phyloP scores from a whole-genome alignment of 2,888 invertebrate genomes.

The Suillia variegata region DNA sequence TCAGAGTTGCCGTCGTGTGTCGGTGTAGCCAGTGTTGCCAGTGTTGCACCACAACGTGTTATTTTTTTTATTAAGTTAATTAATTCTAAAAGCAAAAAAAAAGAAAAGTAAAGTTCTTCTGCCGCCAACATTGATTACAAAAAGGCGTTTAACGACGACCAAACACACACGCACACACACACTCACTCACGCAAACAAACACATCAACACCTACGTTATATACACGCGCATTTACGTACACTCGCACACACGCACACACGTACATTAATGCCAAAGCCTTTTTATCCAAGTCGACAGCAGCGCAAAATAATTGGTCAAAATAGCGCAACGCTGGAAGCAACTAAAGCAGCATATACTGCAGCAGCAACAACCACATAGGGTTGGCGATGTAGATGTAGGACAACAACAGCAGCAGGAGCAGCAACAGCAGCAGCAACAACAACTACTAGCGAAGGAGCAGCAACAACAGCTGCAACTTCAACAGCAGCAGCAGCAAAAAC shows the following conservation, averaged over 20 bases:
- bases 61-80: too few species aligned
- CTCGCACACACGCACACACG: neutral
- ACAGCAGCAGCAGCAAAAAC: conserved; percentile 29
- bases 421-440: neutral
- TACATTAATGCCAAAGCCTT: neutral
- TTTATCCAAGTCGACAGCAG: neutral
- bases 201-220: neutral
- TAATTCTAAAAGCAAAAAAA: too few species aligned
- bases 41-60: too few species aligned
- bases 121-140: too few species aligned
- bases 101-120: too few species aligned
- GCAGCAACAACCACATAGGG: neutral
- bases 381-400: too few species aligned
- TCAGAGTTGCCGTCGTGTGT: too few species aligned
- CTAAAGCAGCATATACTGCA: conserved; percentile 1
- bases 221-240: too few species aligned
- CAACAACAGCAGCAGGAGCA: neutral
- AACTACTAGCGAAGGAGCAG: neutral
- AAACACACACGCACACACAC: neutral
- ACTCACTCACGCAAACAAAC: neutral
- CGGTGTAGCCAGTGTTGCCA: too few species aligned
- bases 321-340: conserved; percentile 1
- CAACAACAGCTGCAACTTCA: neutral
- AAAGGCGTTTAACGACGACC: neutral
- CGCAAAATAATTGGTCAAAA: neutral